phyloP scores from a whole-genome alignment of 23 tunicate genomes.

The Pegea sp. region DNA sequence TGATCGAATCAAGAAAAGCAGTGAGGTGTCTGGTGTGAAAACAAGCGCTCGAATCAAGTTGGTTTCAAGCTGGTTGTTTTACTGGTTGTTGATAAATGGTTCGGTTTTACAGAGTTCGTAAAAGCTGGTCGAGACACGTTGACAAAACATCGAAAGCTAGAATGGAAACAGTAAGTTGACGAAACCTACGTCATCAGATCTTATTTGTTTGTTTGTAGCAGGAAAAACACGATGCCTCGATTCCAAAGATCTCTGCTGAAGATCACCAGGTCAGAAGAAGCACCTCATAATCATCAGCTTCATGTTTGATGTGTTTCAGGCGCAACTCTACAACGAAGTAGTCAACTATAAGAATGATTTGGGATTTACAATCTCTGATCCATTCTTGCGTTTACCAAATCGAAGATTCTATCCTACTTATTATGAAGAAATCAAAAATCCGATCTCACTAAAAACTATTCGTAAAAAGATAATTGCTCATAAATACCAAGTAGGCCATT shows the following conservation, averaged over 20 bases:
- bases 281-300: too few relatives aligned
- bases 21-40: conserved; percentile 21
- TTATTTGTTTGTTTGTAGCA: too few relatives aligned
- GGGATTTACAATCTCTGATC: conserved; percentile 78
- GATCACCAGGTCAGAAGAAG: too few relatives aligned
- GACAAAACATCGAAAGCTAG: too few relatives aligned
- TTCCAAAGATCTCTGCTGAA: too few relatives aligned
- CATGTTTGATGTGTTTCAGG: too few relatives aligned
- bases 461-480: conserved; percentile 26
- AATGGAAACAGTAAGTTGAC: too few relatives aligned
- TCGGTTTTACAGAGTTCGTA: neutral
- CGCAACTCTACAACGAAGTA: conserved; percentile 53
- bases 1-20: conserved; percentile 20
- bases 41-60: conserved; percentile 65
- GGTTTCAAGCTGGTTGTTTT: conserved; percentile 5
- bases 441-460: conserved; percentile 68
- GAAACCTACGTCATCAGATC: too few relatives aligned
- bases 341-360: conserved; percentile 45
- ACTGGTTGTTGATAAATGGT: neutral
- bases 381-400: conserved; percentile 74
- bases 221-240: too few relatives aligned
- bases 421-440: conserved; percentile 81
- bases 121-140: too few relatives aligned
- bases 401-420: conserved; percentile 60
- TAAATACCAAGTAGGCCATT: conserved; percentile 47